Base-by-base conservation (phyloP, 2,888 invertebrate genomes). In the Nemotelus nigrinus region DNA sequence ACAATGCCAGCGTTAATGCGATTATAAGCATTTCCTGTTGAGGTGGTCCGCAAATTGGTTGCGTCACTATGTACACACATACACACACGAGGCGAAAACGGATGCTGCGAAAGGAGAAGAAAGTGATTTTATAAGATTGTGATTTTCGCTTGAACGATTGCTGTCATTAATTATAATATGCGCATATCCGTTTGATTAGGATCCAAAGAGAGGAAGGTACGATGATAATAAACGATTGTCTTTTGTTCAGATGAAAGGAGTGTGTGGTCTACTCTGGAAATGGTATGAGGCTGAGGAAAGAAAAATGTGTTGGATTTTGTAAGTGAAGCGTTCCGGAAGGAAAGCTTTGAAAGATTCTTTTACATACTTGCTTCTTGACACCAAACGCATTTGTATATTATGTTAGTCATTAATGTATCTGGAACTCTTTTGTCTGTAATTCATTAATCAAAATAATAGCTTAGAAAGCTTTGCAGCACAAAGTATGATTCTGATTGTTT, bases 1-100 rank as follows among this genome's bases (percentile, higher is more conserved):
- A 74, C 50, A 74, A 74, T 53, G 57, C 3, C 48, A 48, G 60
- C 4, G 48, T 41, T 74, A 74, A 60, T 60, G 60, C 48, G 50
- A 60, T 74, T 74, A 74, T 60, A 60, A 72, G 72, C 57, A 63
- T 60, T 74, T 74, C 50, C 8, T 25, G 63, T 6, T 60, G 60
- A 47, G 47, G 47, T 43, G 3, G 10, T 6, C 45, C 10, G 45
- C 6, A 7, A 6, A 2, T 55, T 55, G 47, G 6, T 47, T 47
- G 47, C 25, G 47, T 48, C 74, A 74, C 63, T 74, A 6, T 48
- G 45, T 25, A 10, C 53, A 7, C 53, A 25, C 5, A 48, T 1
- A 7, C 65, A 8, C 8, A 2, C 41, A 53, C 8, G 53, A 53
- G 53, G 8, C 25, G 25, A 25, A 41, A 25, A 25, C 25, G 25